A percentile compares a stretch with the other conserved stretches of the same genome.
Evolutionary conservation across 1,140 invertebrate species (phyloP).

Genomic region (Habropoda laboriosa): DNA sequence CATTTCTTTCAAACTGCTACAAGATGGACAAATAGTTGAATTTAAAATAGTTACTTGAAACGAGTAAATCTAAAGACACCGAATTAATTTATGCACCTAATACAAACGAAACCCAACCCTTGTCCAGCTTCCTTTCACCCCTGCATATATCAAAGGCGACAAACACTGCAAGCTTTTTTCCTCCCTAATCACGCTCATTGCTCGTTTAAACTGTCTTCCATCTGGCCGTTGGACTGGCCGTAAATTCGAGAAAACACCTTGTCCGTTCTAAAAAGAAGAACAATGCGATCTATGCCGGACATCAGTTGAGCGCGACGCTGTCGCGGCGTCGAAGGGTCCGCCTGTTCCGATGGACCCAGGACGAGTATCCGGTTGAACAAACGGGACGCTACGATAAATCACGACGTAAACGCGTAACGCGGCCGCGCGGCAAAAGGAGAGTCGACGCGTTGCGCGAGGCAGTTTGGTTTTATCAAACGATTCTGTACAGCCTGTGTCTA

Average conservation of each 20-base stretch:
- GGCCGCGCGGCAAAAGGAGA: background rate
- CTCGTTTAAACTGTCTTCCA: background rate
- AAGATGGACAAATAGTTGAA: too few species aligned
- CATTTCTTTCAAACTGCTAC: too few species aligned
- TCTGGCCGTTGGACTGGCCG: background rate
- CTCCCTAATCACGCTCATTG: background rate
- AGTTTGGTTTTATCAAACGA: slow-evolving; percentile 46
- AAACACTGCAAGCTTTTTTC: background rate
- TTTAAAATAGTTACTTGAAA: too few species aligned
- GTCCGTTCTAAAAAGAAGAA: slow-evolving; percentile 35
- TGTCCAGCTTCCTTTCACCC: background rate
- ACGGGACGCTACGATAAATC: slow-evolving; percentile 53
- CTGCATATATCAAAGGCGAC: background rate
- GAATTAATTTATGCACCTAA: too few species aligned
- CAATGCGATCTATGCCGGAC: slow-evolving; percentile 30
- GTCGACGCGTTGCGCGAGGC: slow-evolving; percentile 22
- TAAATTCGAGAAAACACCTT: slow-evolving; percentile 54
- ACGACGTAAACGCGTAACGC: slow-evolving; percentile 51
- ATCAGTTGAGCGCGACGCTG: slow-evolving; percentile 19
- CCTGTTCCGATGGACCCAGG: slow-evolving; percentile 29
- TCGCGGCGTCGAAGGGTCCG: slow-evolving; percentile 42
- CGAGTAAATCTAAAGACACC: too few species aligned
- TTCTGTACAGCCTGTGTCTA: background rate
- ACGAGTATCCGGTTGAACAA: slow-evolving; percentile 31
- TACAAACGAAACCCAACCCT: background rate